Evolutionary conservation across 2,797 vertebrate genomes (phyloP).

Genomic region (Aratinga solstitialis): DNA sequence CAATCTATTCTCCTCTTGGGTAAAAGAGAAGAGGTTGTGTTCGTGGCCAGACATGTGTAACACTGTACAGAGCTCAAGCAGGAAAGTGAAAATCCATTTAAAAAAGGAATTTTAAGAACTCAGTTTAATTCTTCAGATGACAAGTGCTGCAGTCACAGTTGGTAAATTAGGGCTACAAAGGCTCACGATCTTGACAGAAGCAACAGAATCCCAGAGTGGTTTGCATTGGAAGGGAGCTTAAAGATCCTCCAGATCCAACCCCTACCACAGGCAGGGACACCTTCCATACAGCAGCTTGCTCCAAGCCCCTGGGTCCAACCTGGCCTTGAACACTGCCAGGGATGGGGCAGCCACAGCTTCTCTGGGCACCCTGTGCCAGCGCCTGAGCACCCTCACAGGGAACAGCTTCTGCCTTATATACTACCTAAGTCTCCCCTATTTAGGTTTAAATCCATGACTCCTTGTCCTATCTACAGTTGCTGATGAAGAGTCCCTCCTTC

Average conservation of each 20-base stretch:
- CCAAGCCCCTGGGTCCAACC: no score
- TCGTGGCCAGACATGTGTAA: neutral
- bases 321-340: no score
- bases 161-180: neutral
- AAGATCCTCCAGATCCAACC: no score
- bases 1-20: neutral
- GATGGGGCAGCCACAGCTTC: no score
- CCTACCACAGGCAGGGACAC: no score
- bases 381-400: neutral
- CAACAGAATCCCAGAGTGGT: no score
- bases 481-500: neutral
- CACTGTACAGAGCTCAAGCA: accelerated
- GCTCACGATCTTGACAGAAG: accelerated
- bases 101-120: no score
- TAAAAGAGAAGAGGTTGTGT: neutral
- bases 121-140: neutral
- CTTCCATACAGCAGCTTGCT: no score
- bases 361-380: neutral
- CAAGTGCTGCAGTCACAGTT: neutral
- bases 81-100: neutral
- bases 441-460: neutral
- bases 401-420: neutral
- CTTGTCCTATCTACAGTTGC: neutral
- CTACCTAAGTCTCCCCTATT: neutral
- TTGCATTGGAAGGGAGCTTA: no score